Evolutionary conservation across 2,888 invertebrate species (phyloP), one percentile per base, ranked within the genome.

Genomic region (Morpho achilles): DNA sequence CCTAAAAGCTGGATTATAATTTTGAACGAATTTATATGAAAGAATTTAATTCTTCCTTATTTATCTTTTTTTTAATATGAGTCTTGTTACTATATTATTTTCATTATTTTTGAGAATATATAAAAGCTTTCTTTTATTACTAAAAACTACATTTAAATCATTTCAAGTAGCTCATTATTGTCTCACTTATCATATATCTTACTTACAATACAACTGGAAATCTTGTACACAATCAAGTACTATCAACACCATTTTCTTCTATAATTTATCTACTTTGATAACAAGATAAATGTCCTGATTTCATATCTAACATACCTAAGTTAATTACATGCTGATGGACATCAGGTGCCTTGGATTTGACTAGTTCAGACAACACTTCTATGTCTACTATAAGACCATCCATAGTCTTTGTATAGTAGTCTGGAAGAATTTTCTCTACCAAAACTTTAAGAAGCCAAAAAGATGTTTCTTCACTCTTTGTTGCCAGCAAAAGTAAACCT

Each of bases 381-480:
- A 98, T 95, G 80, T 98, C 98, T 52, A 95, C 94, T 55, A 97
- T 92, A 51, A 98, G 91, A 55, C 97, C 98, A 56, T 95, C 94
- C 98, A 98, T 98, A 59, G 95, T 96, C 68, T 93, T 94, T 22
- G 96, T 94, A 80, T 98, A 98, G 89, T 98, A 98, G 66, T 96
- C 95, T 7, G 98, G 97, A 62, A 98, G 91, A 71, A 96, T 96
- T 72, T 93, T 93, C 76, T 97, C 97, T 7, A 97, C 95, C 67
- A 98, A 88, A n/a, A 94, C 93, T 88, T 97, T 97, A 56, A 98
- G 90, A 57, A 98, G 87, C 98, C 98, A 98, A 88, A 98, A 98
- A 50, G 97, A 95, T 63, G 94, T 94, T 82, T 98, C 97, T 82
- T 98, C 98, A 84, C 94, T 95, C 83, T 96, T 96, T 32, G 97